These are phyloP conservation scores for Aulostomus chinensis DNA, from an alignment of 2,797 vertebrate genomes.

Conservation along the genomic window DNA sequence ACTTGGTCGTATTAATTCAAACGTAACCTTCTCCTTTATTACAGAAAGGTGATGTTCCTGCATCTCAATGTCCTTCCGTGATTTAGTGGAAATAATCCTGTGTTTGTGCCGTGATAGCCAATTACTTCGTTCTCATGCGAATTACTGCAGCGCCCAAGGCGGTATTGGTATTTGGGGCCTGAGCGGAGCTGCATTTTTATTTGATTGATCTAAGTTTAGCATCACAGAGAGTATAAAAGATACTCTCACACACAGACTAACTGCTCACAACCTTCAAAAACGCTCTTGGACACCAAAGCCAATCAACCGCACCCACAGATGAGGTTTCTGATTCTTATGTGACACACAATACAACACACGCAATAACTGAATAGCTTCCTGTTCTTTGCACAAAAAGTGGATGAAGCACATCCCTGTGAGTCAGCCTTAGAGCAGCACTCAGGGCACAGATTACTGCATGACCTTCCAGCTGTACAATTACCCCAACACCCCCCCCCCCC, in stretches of 20 bases:
- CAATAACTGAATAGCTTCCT: constrained; percentile 12
- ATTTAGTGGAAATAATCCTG: constrained; percentile 32
- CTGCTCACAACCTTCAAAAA: constrained; percentile 16
- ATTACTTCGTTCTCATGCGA: constrained; percentile 40
- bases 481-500: constrained; percentile 15
- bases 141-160: constrained; percentile 29
- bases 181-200: constrained; percentile 36
- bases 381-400: constrained; percentile 20
- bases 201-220: constrained; percentile 51
- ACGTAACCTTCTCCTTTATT: constrained; percentile 7
- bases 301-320: no score
- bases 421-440: constrained; percentile 26
- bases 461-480: constrained; percentile 44
- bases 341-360: no score
- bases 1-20: no score
- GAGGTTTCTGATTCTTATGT: no score
- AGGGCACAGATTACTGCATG: constrained; percentile 33
- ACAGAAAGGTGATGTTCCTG: constrained; percentile 11
- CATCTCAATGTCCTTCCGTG: constrained; percentile 10
- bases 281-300: constrained; percentile 7
- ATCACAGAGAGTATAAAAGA: constrained; percentile 29
- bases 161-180: constrained; percentile 20
- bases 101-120: constrained; percentile 27
- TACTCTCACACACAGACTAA: constrained; percentile 9
- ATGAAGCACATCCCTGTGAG: constrained; percentile 30